Base-by-base conservation (phyloP, 2,888 invertebrate genomes). In the Amorpha juglandis region DNA sequence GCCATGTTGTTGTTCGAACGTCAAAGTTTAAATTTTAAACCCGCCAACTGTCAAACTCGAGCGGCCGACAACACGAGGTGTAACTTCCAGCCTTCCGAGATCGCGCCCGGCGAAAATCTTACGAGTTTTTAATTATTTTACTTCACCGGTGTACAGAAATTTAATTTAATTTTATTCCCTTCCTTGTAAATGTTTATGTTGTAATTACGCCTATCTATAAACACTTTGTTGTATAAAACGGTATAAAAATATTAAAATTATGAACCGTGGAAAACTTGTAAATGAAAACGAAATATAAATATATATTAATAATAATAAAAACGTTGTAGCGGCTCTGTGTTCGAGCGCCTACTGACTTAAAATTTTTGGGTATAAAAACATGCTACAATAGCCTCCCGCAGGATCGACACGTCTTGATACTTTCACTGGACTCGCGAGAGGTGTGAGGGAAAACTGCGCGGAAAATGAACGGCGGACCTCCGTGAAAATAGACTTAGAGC, bases 311-410 rank as follows among this genome's bases (percentile, higher is more conserved):
- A 91, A 89, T 90, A 91, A 91, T 93, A 93, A 90, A 91, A 92
- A 88, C 93, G 93, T 93, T 87, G 90, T 87, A 89, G 91, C 91
- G 84, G 91, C 89, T 88, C 93, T 79, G 93, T 89, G 93, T 92
- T 85, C 91, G 92, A 92, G 93, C 92, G 93, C 92, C 93, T 92
- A 93, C 93, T 93, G 93, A 92, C 91, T 93, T 93, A 92, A 93
- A 93, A 93, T 93, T 93, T 93, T 93, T 93, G 92, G 93, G 93
- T 88, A 93, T 93, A 93, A 93, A 93, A 93, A 93, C 93, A 93
- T 91, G 92, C 92, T 93, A 93, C 93, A 92, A 93, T 93, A 88
- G 92, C 90, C 92, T 89, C 86, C 89, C 82, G 70, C 68, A 72
- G 87, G 92, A 84, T 42, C 70, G 75, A 71, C 16, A 71, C 67